Evolutionary conservation across 2,888 invertebrate species (phyloP).

Genomic region (Latheticus oryzae): DNA sequence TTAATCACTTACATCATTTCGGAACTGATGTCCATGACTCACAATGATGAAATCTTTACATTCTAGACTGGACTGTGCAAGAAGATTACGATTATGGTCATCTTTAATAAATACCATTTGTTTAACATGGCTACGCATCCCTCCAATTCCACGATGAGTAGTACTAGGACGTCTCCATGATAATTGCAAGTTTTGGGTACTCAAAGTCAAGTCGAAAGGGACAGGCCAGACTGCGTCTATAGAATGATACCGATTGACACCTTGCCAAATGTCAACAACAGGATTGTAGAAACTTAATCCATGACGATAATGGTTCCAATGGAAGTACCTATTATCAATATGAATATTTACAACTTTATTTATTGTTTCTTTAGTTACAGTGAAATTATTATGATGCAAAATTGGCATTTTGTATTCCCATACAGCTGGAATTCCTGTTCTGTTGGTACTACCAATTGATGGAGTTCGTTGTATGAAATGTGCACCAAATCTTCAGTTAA

Average conservation of each 20-base stretch:
- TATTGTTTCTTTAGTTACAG: slow-evolving; percentile 47
- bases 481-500: slow-evolving; percentile 20
- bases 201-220: slow-evolving; percentile 53
- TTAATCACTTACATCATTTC: slow-evolving; percentile 52
- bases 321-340: slow-evolving; percentile 52
- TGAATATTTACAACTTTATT: slow-evolving; percentile 53
- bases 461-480: slow-evolving; percentile 45
- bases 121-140: slow-evolving; percentile 56
- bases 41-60: slow-evolving; percentile 57
- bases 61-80: slow-evolving; percentile 57
- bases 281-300: slow-evolving; percentile 65
- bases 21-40: slow-evolving; percentile 54
- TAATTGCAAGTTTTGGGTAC: slow-evolving; percentile 55
- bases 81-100: slow-evolving; percentile 47
- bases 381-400: slow-evolving; percentile 49
- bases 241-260: slow-evolving; percentile 56
- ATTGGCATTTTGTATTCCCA: slow-evolving; percentile 57
- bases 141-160: slow-evolving; percentile 51
- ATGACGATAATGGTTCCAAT: slow-evolving; percentile 59
- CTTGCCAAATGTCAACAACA: slow-evolving; percentile 64
- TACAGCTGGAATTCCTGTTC: slow-evolving; percentile 62
- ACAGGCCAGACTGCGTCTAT: slow-evolving; percentile 58
- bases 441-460: slow-evolving; percentile 56
- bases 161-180: slow-evolving; percentile 55
- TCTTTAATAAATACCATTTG: slow-evolving; percentile 60